A percentile compares a stretch with the other conserved stretches of the same genome.
Conservation (phyloP, 2,888 invertebrate genomes). For the Folsomia candida region DNA sequence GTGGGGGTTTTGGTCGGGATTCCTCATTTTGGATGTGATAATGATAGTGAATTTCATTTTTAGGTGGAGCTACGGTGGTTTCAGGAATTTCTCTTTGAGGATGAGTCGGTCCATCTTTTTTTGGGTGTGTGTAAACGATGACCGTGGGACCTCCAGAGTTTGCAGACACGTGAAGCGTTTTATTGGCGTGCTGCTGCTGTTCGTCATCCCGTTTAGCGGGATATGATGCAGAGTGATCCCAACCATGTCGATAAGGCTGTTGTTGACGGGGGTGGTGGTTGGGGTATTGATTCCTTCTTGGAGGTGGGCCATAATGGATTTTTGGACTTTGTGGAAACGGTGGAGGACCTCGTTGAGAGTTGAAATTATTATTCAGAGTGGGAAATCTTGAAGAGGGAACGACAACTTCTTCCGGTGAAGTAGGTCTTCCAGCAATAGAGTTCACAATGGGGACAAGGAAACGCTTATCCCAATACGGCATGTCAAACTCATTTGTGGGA, state of each 20-base stretch:
- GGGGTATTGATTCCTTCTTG: not conserved
- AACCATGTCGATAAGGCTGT: conserved; percentile 6
- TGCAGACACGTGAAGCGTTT: conserved; percentile 28
- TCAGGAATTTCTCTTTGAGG: not conserved
- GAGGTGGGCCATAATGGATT: conserved; percentile 1
- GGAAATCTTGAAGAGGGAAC: not conserved
- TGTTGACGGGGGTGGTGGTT: not conserved
- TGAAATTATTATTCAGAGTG: not conserved
- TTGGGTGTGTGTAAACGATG: conserved; percentile 39
- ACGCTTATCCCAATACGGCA: conserved; percentile 29
- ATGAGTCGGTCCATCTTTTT: conserved; percentile 5
- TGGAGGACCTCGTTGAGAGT: not conserved
- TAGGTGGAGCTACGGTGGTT: conserved; percentile 12
- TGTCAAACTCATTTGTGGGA: conserved; percentile 31
- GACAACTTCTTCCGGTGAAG: not conserved
- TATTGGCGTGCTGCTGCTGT: not conserved
- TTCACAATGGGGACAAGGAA: conserved; percentile 37
- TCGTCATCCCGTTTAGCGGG: not conserved
- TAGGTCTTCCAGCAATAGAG: conserved; percentile 21
- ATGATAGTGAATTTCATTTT: conserved; percentile 46
- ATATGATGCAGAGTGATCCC: not conserved
- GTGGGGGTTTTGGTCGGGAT: not conserved
- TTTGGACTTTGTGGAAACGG: not conserved
- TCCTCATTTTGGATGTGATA: conserved; percentile 35
- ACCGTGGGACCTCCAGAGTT: conserved; percentile 46